Evolutionary conservation across 1,140 invertebrate genomes (phyloP).

Genomic region (Panagrolaimus sp.): DNA sequence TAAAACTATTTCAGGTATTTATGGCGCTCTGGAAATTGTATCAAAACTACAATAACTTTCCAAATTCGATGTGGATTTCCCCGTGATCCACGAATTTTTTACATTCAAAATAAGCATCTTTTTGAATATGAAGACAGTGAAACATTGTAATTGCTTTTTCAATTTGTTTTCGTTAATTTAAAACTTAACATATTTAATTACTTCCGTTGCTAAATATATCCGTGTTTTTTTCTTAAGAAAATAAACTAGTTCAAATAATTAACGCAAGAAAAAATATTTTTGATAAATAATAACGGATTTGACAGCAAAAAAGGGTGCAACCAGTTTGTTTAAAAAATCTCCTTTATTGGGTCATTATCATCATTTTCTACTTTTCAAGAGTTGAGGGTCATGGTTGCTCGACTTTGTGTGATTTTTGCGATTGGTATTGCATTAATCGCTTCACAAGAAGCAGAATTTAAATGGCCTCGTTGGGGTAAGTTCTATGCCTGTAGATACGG

Average conservation of each 20-base stretch:
- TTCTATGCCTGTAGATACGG: neutral
- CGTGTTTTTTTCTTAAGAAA: too few species aligned
- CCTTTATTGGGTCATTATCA: too few species aligned
- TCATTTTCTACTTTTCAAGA: too few species aligned
- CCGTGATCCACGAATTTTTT: conserved; percentile 49
- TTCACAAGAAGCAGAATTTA: conserved; percentile 10
- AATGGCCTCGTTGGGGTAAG: conserved; percentile 35
- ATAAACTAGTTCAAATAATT: too few species aligned
- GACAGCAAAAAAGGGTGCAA: too few species aligned
- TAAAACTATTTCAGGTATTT: conserved; percentile 44
- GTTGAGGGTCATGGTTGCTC: neutral
- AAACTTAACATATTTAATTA: too few species aligned
- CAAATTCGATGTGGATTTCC: conserved; percentile 56
- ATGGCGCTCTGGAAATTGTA: conserved; percentile 48
- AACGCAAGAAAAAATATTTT: too few species aligned
- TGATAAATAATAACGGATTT: too few species aligned
- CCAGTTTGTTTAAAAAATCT: too few species aligned
- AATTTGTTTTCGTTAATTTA: too few species aligned
- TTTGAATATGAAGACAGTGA: conserved; percentile 54
- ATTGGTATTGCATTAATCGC: neutral
- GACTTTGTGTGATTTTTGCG: neutral
- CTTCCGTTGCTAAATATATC: too few species aligned
- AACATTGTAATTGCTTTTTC: neutral
- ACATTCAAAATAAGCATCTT: conserved; percentile 48
- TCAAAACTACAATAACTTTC: conserved; percentile 47